Base-by-base conservation (phyloP, 1,140 invertebrate species). In the Temnothorax curvispinosus region DNA sequence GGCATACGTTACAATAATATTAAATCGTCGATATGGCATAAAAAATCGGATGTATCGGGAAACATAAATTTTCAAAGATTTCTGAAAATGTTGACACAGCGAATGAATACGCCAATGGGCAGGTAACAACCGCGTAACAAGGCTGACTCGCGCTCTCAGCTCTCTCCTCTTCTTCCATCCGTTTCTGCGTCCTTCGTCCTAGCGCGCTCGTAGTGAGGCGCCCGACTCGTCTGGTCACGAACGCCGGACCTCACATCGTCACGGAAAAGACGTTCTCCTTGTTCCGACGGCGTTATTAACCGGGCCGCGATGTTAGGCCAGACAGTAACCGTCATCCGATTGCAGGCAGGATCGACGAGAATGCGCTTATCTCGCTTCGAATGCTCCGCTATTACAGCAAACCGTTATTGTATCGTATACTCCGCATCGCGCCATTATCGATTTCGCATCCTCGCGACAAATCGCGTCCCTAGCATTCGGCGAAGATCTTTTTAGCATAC, bases 181-280 rank as follows among this genome's bases (percentile, higher is more conserved):
- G 85, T 90, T 74, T 75, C 60, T 58, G 27, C 54, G 71, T 89
- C 47, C 88, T 87, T 54, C 54, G 72, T 67, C 77, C 58, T 84
- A 89, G 72, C 82, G 52, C 58, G 74, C 47, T n/a, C 65, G 78
- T 75, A 75, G 69, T 50, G 80, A 84, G 80, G 47, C 64, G 65
- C 78, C 21, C 35, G 58, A 32, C 82, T 82, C 65, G 91, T 90
- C 87, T 91, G 91, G 91, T 94, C 92, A 93, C 92, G 91, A 94
- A 92, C 88, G 60, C 56, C 67, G 88, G 92, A 93, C 92, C 92
- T 93, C 93, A 92, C 92, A 93, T 92, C 91, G 88, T 91, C 89
- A 92, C 89, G 91, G 92, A 80, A 85, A 76, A 91, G 67, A 91
- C 71, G 86, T 80, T 92, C 88, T 87, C 87, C 86, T 89, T 67